Base-by-base conservation (phyloP, 2,797 vertebrate species). In the Pelodytes ibericus region DNA sequence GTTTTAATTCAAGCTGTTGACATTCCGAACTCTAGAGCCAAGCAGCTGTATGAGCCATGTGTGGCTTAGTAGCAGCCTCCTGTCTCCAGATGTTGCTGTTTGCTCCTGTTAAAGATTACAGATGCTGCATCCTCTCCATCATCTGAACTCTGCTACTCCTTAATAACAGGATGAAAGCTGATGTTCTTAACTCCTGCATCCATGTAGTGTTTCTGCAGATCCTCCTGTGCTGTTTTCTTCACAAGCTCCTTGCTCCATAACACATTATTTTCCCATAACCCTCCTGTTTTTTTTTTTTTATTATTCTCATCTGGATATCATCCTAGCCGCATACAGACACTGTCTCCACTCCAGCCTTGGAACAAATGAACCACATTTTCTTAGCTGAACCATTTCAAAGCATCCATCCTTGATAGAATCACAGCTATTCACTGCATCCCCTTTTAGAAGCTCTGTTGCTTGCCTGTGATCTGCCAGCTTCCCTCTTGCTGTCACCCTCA, bases 401-500 rank as follows among this genome's bases (percentile, higher is more conserved):
- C 69, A 64, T 9, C 75, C 53, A 18, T 53, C 76, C 63, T 53
- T 44, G 29, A 29, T 4, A 8, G 66, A 36, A 71, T 63, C 36
- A 59, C 9, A 58, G 39, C 68, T 25, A 68, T 78, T 61, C 70
- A 41, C 26, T 31, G 4, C 15, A 68, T 29, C 64, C 49, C 31
- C 57, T 29, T 62, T 51, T 25, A 8, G 26, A 61, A 39, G 73
- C 56, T 66, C 62, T 44, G 62, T 33, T 61, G 75, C 20, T 60
- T 3, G 27, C 62, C 65, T 25, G 30, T 64, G 41, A 67, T 75
- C 81, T 74, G 68, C 36, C 77, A 66, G 20, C 61, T 74, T 77
- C 70, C 72, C 86, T 78, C 41, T 84, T 20, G 83, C 89, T 89
- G 90, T 89, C 90, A 90, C 87, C 67, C 75, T 80, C 84, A 71